A percentile compares a stretch with the other conserved stretches of the same genome.
Evolutionary conservation across 2,113 vertebrate species (phyloP).

Genomic region (Aptenodytes forsteri): DNA sequence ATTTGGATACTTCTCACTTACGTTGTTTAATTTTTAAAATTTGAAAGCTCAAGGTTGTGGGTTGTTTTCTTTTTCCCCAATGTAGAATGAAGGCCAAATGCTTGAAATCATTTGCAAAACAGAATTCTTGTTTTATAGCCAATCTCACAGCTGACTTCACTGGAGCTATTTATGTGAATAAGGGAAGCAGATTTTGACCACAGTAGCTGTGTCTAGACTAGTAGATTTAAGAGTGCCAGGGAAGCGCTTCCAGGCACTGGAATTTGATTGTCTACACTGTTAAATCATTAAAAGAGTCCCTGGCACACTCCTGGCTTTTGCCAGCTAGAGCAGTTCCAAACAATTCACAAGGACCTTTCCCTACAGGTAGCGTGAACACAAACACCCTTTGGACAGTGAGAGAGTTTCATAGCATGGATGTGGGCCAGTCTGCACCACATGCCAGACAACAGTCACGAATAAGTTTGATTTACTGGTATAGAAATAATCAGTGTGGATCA

Average conservation of each 20-base stretch:
- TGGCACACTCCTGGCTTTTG: slow-evolving; percentile 5
- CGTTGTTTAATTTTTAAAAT: background rate
- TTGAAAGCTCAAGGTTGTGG: background rate
- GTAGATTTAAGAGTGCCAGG: background rate
- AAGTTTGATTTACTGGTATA: background rate
- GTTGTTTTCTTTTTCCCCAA: slow-evolving; percentile 10
- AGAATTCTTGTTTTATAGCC: slow-evolving; percentile 35
- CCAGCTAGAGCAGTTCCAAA: background rate
- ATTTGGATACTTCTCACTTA: background rate
- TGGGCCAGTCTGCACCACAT: background rate
- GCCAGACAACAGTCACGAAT: background rate
- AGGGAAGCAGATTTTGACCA: slow-evolving; percentile 29
- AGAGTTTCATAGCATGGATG: background rate
- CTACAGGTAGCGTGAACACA: background rate
- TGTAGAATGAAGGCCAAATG: slow-evolving; percentile 12
- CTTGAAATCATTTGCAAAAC: slow-evolving; percentile 34
- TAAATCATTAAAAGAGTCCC: background rate
- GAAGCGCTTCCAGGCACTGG: background rate
- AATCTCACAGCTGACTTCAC: slow-evolving; percentile 52
- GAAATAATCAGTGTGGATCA: background rate
- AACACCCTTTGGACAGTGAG: background rate
- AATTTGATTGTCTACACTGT: slow-evolving; percentile 12
- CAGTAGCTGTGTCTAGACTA: slow-evolving; percentile 9
- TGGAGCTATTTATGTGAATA: background rate
- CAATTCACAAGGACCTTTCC: background rate